These are phyloP conservation scores for Donacobius atricapilla DNA, from an alignment of 2,113 vertebrate species.

Conservation along the genomic window DNA sequence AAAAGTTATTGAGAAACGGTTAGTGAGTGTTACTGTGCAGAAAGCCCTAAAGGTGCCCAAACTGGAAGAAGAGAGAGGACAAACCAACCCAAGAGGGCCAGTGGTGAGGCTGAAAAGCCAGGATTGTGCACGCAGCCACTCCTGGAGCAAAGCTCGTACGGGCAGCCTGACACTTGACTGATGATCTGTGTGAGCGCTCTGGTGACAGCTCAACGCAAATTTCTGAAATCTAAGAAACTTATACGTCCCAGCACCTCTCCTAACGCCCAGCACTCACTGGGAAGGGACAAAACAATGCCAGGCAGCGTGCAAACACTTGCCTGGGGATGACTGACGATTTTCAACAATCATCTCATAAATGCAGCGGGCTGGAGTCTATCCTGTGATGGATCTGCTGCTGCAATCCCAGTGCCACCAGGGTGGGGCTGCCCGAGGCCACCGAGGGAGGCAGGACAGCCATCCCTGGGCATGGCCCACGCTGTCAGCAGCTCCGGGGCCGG, in stretches of 20 bases:
- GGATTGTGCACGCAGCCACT: accelerated
- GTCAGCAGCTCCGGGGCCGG: neutral
- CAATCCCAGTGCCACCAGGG: neutral
- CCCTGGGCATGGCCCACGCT: neutral
- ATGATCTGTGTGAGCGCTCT: neutral
- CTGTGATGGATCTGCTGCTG: neutral
- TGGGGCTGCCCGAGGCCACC: neutral
- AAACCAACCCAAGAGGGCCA: neutral
- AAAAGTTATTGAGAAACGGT: neutral
- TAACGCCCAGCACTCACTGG: neutral
- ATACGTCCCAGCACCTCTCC: accelerated
- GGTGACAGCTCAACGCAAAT: neutral
- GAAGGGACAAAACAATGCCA: neutral
- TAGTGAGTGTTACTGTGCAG: neutral
- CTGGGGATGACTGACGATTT: neutral
- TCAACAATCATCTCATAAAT: conserved; percentile 13
- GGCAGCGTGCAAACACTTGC: neutral
- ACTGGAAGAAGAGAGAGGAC: neutral
- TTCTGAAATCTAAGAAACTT: neutral
- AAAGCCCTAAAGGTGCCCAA: neutral
- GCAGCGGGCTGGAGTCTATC: neutral
- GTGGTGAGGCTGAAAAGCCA: neutral
- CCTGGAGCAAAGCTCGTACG: neutral
- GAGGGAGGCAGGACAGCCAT: neutral
- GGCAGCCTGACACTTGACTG: neutral